Evolutionary conservation across 2,888 invertebrate genomes (phyloP).

Genomic region (Argynnis bischoffii): DNA sequence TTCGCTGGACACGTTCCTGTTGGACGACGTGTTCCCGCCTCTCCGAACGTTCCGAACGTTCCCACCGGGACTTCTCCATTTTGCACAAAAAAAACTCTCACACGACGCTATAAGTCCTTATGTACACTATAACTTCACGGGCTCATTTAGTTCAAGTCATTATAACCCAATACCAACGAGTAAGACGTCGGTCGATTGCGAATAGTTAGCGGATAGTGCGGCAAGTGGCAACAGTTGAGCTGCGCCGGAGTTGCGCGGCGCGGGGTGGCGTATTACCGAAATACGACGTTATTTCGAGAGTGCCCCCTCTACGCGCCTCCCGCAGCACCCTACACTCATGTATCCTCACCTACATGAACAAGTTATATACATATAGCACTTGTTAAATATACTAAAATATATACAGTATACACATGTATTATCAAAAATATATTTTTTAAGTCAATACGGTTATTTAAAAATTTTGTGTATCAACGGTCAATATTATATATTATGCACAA

Average conservation of each 20-base stretch:
- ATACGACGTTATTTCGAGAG: constrained; percentile 79
- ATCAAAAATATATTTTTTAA: too few species aligned
- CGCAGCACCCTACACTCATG: constrained; percentile 9
- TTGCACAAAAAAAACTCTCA: constrained; percentile 80
- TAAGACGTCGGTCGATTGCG: constrained; percentile 97
- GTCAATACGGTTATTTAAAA: too few species aligned
- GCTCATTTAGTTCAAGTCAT: constrained; percentile 89
- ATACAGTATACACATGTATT: not conserved
- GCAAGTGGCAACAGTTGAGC: constrained; percentile 38
- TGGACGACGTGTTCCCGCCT: constrained; percentile 75
- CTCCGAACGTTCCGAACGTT: constrained; percentile 69
- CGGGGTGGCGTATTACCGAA: constrained; percentile 72
- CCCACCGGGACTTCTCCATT: constrained; percentile 88
- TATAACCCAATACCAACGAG: constrained; percentile 87
- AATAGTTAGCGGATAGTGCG: constrained; percentile 94
- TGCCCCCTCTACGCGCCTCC: constrained; percentile 46
- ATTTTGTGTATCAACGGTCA: too few species aligned
- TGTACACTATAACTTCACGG: constrained; percentile 65
- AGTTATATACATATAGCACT: not conserved
- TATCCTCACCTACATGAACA: not conserved
- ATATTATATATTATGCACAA: too few species aligned
- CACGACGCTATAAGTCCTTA: constrained; percentile 75
- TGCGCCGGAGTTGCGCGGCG: constrained; percentile 56
- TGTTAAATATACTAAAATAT: not conserved
- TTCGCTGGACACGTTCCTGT: constrained; percentile 75